Percentiles rank a stretch among this genome's conserved stretches.
Conservation (phyloP, 2,113 vertebrate genomes). For the Mormyrus lacerda region DNA sequence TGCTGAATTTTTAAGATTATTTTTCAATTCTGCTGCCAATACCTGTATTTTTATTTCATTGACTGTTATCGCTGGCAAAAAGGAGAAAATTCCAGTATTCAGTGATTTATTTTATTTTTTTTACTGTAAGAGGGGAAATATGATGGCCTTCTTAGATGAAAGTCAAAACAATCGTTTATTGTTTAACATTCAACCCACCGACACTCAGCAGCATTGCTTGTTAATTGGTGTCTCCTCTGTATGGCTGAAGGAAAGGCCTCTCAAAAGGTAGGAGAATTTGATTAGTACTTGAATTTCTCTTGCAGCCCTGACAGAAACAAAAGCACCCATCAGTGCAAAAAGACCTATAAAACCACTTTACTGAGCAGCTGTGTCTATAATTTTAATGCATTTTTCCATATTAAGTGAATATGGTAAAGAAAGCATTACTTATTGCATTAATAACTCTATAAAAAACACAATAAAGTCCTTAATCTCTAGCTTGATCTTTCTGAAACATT, state of each 20-base stretch:
- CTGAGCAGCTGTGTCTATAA: not conserved
- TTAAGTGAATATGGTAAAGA: not conserved
- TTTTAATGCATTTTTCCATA: slow-evolving; percentile 10
- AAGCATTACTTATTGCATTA: not conserved
- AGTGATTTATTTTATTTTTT: not conserved
- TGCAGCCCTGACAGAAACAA: not conserved
- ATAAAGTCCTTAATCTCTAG: not conserved
- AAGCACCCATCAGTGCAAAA: not conserved
- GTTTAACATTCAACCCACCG: not conserved
- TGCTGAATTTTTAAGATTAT: not conserved
- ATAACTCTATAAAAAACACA: not conserved
- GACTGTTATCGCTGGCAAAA: not conserved
- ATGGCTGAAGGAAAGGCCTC: not conserved
- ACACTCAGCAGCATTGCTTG: not conserved
- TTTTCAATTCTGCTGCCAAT: not conserved
- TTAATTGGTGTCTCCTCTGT: not conserved
- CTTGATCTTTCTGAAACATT: not conserved
- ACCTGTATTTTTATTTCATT: not conserved
- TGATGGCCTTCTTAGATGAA: not conserved
- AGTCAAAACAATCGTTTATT: not conserved
- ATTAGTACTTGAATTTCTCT: not conserved
- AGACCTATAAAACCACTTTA: slow-evolving; percentile 8
- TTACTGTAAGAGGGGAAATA: not conserved
- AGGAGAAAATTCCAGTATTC: not conserved
- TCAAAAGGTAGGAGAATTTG: not conserved